phyloP scores from a whole-genome alignment of 2,113 vertebrate genomes.

The Phalacrocorax carbo region DNA sequence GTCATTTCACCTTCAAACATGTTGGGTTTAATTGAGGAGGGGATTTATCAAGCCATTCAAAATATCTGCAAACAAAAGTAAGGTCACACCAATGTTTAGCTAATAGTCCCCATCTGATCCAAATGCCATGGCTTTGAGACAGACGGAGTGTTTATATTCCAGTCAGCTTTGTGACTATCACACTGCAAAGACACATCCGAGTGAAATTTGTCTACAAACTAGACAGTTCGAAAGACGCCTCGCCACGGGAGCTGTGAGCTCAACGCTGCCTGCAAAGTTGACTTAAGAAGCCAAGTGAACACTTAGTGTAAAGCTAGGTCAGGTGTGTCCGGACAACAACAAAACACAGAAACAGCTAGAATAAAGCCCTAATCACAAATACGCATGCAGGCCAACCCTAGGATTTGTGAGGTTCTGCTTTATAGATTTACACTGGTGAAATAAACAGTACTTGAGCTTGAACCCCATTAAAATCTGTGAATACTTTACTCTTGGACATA shows the following conservation, averaged over 20 bases:
- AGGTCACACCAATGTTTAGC: background rate
- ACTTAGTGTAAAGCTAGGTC: background rate
- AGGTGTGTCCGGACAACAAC: background rate
- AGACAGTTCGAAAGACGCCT: background rate
- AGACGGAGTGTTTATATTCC: background rate
- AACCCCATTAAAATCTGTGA: background rate
- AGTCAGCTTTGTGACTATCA: background rate
- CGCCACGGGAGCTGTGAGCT: background rate
- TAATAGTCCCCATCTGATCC: background rate
- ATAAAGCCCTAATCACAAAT: background rate
- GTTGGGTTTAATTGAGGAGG: background rate
- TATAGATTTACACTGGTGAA: background rate
- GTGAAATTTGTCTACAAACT: background rate
- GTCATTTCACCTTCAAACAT: background rate
- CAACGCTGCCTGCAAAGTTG: background rate
- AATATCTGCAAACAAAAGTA: background rate
- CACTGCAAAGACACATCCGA: background rate
- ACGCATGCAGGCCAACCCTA: background rate
- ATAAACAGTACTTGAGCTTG: background rate
- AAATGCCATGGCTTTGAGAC: background rate
- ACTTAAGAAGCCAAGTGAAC: background rate
- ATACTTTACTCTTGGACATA: background rate
- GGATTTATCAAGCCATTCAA: background rate
- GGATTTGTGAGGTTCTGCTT: background rate
- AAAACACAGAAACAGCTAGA: background rate